Percentiles rank a stretch among this genome's conserved stretches.
These are phyloP conservation scores for Notoglanidium macrostoma DNA, from an alignment of 2,797 vertebrate genomes.

Conservation along the genomic window DNA sequence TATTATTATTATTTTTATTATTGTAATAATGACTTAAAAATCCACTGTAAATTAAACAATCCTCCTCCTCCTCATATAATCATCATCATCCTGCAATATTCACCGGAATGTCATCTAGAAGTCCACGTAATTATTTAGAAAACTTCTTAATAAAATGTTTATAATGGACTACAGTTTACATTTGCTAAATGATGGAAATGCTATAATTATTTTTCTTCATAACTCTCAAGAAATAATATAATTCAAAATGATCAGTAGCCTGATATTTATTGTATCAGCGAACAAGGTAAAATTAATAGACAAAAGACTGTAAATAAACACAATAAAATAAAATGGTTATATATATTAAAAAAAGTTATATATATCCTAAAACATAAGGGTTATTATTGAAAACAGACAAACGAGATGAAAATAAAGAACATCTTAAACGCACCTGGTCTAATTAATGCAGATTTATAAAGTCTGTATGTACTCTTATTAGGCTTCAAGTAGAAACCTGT, in stretches of 20 bases:
- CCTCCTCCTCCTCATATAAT: background rate
- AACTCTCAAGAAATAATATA: background rate
- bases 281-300: background rate
- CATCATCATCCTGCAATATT: background rate
- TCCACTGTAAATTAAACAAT: background rate
- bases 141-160: background rate
- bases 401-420: background rate
- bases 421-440: background rate
- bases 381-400: background rate
- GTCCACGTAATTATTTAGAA: background rate
- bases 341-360: too few species aligned
- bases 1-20: too few species aligned
- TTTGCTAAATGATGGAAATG: background rate
- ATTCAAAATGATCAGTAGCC: background rate
- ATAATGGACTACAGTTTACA: background rate
- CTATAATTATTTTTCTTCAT: background rate
- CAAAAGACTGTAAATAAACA: background rate
- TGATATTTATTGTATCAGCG: background rate
- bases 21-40: background rate
- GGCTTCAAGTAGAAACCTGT: background rate
- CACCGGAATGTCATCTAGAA: background rate
- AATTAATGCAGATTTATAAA: background rate
- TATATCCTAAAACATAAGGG: background rate
- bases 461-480: background rate
- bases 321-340: background rate